Evolutionary conservation across 37 sponge, comb jelly and placozoan species (phyloP), one percentile per base, ranked within the genome.

Genomic region (Halichondria panicea): DNA sequence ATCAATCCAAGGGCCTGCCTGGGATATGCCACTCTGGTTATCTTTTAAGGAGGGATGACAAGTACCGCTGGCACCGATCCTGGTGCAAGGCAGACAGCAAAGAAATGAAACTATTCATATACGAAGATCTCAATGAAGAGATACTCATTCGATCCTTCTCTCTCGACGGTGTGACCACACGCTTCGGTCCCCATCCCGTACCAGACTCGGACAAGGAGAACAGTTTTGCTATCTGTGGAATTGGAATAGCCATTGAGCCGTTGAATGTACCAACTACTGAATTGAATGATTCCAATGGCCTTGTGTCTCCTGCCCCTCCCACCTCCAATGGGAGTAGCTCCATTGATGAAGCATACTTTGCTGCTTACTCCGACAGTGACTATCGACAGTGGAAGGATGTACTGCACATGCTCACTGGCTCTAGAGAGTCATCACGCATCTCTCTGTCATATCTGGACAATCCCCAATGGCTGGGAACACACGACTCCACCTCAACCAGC

Each of bases 311-410:
- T 19, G 22, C 53, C 42, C 0, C 31, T 18, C 54, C 35, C 3
- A 42, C 28, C 2, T 11, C 52, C 52, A 8, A 19, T 7, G 34
- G 33, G 3, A 40, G 43, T 42, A 35, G 45, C 11, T 24, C 4
- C 24, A 25, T 11, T 8, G 63, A 75, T 13, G 72, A 81, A 6
- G 22, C 71, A 0, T 50, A 41, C 43, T 71, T 85, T 43, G 85
- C 85, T 54, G 85, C 85, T 4, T 85, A 85, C 53, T 48, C 78
- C n/a, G 85, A 85, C 13, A 53, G 63, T 2, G 85, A 85, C 7
- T 62, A 24, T 18, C 36, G 31, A 22, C 45, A 71, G 32, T 85
- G 85, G 85, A 69, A 69, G 33, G 55, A 55, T 19, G 56, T 65
- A 18, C 57, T 85, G 0, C 62, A 55, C 5, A 45, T 61, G 42